A percentile compares a stretch with the other conserved stretches of the same genome.
Evolutionary conservation across 2,888 invertebrate species (phyloP).

Genomic region (Stegophylla sp.): DNA sequence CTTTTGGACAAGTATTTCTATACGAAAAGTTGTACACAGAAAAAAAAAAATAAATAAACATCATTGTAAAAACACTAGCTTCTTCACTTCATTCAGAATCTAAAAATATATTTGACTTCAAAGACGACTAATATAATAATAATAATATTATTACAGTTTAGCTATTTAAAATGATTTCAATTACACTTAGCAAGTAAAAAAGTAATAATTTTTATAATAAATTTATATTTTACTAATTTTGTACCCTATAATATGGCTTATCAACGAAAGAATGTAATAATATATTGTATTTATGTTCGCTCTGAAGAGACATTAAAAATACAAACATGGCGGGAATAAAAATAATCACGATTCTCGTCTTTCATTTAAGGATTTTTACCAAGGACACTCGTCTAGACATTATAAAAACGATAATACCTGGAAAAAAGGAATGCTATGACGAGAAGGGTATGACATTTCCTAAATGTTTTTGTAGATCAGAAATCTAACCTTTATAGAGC

Average conservation of each 20-base stretch:
- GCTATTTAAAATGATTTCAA: too few relatives aligned
- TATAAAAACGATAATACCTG: constrained; percentile 16
- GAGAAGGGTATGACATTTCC: constrained; percentile 23
- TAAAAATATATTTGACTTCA: too few relatives aligned
- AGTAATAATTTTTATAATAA: background rate
- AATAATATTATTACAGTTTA: too few relatives aligned
- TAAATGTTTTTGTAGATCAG: constrained; percentile 43
- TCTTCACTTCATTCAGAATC: too few relatives aligned
- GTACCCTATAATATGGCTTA: background rate
- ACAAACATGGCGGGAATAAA: constrained; percentile 6
- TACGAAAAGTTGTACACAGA: too few relatives aligned
- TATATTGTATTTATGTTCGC: too few relatives aligned
- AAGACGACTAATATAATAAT: too few relatives aligned
- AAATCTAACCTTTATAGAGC: constrained; percentile 12
- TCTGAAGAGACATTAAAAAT: background rate
- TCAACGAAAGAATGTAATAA: too few relatives aligned
- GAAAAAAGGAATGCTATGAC: background rate
- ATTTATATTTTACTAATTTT: background rate
- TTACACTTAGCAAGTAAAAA: too few relatives aligned
- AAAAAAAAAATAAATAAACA: too few relatives aligned
- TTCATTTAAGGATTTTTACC: constrained; percentile 7
- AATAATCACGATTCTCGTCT: constrained; percentile 8
- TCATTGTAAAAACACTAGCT: too few relatives aligned
- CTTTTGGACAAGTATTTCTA: too few relatives aligned
- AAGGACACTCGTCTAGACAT: constrained; percentile 44